These are phyloP conservation scores for Andrena flavipes DNA, from an alignment of 2,888 invertebrate genomes.

Conservation along the genomic window DNA sequence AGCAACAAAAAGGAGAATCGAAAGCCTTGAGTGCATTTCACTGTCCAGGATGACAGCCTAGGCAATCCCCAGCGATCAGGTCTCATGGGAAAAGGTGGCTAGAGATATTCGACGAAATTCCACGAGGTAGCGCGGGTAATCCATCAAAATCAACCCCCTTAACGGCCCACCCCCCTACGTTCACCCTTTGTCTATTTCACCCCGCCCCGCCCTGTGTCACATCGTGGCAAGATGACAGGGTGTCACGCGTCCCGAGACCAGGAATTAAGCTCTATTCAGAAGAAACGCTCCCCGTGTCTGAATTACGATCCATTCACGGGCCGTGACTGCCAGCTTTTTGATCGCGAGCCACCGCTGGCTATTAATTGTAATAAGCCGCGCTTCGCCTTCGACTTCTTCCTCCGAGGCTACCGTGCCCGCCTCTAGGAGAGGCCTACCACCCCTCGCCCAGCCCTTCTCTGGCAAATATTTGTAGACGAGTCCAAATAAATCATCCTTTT, in stretches of 20 bases:
- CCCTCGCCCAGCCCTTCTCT: slow-evolving; percentile 3
- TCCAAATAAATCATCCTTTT: slow-evolving; percentile 77
- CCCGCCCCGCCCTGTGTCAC: slow-evolving; percentile 12
- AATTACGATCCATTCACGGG: slow-evolving; percentile 82
- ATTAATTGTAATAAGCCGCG: slow-evolving; percentile 79
- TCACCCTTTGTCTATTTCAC: slow-evolving; percentile 10
- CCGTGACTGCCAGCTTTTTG: slow-evolving; percentile 73
- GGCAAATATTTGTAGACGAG: slow-evolving; percentile 74
- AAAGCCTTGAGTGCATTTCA: slow-evolving; percentile 55
- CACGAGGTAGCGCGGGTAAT: slow-evolving; percentile 67
- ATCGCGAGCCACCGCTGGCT: slow-evolving; percentile 52
- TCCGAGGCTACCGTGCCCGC: slow-evolving; percentile 9
- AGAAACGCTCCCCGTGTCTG: slow-evolving; percentile 75
- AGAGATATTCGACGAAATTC: slow-evolving; percentile 68
- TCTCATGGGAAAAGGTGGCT: slow-evolving; percentile 59
- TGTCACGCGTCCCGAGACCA: slow-evolving; percentile 66
- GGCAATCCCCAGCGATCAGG: slow-evolving; percentile 31
- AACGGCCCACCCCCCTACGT: slow-evolving; percentile 17
- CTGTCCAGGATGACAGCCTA: slow-evolving; percentile 50
- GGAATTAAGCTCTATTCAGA: slow-evolving; percentile 82
- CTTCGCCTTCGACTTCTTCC: slow-evolving; percentile 47
- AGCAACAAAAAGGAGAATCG: slow-evolving; percentile 11
- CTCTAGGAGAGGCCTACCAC: slow-evolving; percentile 27
- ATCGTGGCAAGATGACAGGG: slow-evolving; percentile 61
- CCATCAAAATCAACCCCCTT: slow-evolving; percentile 79